These are phyloP conservation scores for Fregetta grallaria DNA, from an alignment of 2,113 vertebrate species.

Conservation along the genomic window DNA sequence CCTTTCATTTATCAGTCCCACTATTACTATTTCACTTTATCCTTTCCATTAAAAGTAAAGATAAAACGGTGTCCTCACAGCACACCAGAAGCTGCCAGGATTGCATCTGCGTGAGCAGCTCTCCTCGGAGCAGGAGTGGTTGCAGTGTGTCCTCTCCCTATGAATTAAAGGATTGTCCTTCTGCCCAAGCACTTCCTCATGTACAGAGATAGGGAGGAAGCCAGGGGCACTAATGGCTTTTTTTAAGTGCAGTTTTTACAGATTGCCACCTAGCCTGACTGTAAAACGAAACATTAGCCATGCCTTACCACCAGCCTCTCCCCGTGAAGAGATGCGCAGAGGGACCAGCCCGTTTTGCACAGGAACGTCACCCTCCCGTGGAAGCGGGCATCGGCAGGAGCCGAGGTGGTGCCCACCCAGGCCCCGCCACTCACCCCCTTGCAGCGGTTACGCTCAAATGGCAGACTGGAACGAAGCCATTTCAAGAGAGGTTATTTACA, in stretches of 20 bases:
- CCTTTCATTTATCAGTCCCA: slow-evolving; percentile 24
- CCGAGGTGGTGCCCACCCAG: rapidly evolving
- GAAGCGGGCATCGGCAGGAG: rapidly evolving
- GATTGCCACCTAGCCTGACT: neutral
- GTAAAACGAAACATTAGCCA: rapidly evolving
- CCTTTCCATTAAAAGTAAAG: neutral
- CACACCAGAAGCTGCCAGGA: neutral
- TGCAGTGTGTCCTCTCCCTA: neutral
- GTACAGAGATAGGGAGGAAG: neutral
- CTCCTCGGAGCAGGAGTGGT: neutral
- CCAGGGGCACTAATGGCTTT: neutral
- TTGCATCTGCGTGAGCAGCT: neutral
- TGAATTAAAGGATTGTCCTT: neutral
- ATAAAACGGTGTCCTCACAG: neutral
- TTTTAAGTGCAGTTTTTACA: neutral
- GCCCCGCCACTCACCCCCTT: neutral
- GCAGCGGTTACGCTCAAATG: rapidly evolving
- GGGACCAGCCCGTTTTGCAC: neutral
- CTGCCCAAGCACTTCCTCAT: neutral
- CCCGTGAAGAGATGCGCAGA: rapidly evolving
- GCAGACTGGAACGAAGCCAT: rapidly evolving
- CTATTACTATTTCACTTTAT: slow-evolving; percentile 17
- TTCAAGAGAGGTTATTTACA: neutral
- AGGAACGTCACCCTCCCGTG: rapidly evolving
- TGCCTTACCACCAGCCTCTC: neutral